Conservation (phyloP, 30 jellyfish, hydroid and myxozoan genomes). For the Sanderia malayensis region DNA sequence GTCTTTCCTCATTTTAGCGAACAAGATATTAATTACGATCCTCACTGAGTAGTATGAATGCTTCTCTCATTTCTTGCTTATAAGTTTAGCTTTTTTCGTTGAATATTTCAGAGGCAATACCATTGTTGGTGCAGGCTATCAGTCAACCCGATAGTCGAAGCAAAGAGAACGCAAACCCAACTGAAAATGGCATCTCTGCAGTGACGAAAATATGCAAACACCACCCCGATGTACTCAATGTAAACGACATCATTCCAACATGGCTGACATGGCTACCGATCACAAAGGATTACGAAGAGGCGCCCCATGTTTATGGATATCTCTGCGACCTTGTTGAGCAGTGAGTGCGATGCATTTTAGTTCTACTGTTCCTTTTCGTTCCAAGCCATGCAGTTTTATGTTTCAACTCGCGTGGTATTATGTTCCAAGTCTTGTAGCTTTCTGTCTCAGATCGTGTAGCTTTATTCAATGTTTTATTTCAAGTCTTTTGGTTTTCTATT, state of each 20-base stretch:
- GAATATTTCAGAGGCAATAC: slow-evolving; percentile 81
- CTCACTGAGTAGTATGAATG: too few species aligned
- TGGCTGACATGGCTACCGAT: slow-evolving; percentile 99
- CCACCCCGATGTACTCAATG: slow-evolving; percentile 59
- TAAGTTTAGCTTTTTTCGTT: too few species aligned
- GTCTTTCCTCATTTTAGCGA: background rate
- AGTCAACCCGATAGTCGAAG: slow-evolving; percentile 82
- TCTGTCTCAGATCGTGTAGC: too few species aligned
- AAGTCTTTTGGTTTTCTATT: too few species aligned
- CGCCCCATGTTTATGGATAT: slow-evolving; percentile 98
- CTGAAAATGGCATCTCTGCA: slow-evolving; percentile 97
- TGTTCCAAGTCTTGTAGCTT: too few species aligned
- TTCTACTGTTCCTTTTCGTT: too few species aligned
- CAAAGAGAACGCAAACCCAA: slow-evolving; percentile 78
- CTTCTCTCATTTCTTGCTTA: too few species aligned
- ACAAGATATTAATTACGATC: background rate
- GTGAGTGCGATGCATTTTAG: slow-evolving; percentile 46
- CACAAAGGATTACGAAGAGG: slow-evolving; percentile 94
- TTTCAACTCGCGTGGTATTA: too few species aligned
- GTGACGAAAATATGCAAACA: slow-evolving; percentile 92
- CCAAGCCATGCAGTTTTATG: too few species aligned
- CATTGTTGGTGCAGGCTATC: slow-evolving; percentile 85
- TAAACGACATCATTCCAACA: slow-evolving; percentile 75
- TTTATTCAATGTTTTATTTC: too few species aligned
- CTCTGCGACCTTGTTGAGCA: slow-evolving; percentile 92